Conservation (phyloP, 1,140 invertebrate genomes). For the Ylistrum balloti region DNA sequence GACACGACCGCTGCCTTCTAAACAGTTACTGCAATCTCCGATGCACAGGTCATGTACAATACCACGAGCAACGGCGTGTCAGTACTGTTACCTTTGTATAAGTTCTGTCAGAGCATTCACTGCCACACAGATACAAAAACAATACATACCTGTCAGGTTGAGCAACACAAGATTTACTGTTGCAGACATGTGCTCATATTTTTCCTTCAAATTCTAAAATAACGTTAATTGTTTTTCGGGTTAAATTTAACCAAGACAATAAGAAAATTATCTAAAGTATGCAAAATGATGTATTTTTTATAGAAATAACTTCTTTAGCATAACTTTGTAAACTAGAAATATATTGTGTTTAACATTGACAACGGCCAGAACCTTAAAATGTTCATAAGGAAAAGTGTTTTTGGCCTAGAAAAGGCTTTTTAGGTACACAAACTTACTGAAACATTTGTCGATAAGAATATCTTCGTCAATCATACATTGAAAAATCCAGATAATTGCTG, state of each 20-base stretch:
- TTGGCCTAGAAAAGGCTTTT: neutral
- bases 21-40: too few relatives aligned
- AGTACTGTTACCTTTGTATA: neutral
- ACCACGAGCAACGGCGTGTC: too few relatives aligned
- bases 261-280: constrained; percentile 7
- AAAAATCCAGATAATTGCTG: too few relatives aligned
- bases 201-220: neutral
- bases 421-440: too few relatives aligned
- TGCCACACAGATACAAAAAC: neutral
- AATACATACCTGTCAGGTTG: neutral
- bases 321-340: neutral
- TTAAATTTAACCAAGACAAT: neutral
- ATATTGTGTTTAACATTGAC: neutral
- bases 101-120: neutral
- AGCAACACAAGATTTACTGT: neutral
- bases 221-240: neutral
- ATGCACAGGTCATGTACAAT: too few relatives aligned
- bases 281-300: constrained; percentile 28
- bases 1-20: too few relatives aligned
- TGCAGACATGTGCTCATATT: neutral
- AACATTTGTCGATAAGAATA: neutral
- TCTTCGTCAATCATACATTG: too few relatives aligned
- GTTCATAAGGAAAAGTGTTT: neutral
- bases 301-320: neutral
- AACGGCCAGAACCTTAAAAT: neutral